Conservation (phyloP, 2,888 invertebrate genomes). For the Thecophora atra region DNA sequence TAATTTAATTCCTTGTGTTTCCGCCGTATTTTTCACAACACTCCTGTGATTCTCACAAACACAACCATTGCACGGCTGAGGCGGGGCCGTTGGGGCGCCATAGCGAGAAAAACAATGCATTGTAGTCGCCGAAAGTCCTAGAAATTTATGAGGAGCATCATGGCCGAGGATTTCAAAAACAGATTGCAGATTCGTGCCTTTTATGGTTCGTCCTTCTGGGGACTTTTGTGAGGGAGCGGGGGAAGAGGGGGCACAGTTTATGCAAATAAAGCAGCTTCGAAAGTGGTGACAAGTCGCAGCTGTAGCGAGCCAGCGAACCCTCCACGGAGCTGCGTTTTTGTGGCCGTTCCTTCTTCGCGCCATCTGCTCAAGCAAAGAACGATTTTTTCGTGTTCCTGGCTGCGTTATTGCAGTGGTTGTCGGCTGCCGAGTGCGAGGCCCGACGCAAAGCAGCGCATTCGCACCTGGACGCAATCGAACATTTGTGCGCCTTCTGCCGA, state of each 20-base stretch:
- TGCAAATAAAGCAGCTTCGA: conserved; percentile 17
- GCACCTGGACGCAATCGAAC: too few species aligned
- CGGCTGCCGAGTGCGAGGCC: neutral
- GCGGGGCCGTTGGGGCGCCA: neutral
- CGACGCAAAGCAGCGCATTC: too few species aligned
- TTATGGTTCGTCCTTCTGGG: neutral
- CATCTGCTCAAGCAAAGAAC: neutral
- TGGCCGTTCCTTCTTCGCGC: neutral
- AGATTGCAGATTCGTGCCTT: conserved; percentile 23
- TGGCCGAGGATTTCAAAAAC: conserved; percentile 30
- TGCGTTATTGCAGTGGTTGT: neutral
- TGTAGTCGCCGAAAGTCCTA: conserved; percentile 25
- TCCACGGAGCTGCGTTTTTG: neutral
- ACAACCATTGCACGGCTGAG: neutral
- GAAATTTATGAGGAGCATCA: conserved; percentile 32
- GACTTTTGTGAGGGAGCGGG: too few species aligned
- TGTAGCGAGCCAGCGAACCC: neutral
- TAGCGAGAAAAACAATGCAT: conserved; percentile 25
- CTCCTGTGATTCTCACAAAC: conserved; percentile 16
- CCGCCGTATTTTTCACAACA: conserved; percentile 13
- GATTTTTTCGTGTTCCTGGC: neutral
- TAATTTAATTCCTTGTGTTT: conserved; percentile 22
- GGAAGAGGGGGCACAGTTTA: neutral
- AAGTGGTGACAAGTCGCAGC: neutral
- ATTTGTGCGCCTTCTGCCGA: too few species aligned